Base-by-base conservation (phyloP, 2,888 invertebrate species). In the Tinea pellionella region DNA sequence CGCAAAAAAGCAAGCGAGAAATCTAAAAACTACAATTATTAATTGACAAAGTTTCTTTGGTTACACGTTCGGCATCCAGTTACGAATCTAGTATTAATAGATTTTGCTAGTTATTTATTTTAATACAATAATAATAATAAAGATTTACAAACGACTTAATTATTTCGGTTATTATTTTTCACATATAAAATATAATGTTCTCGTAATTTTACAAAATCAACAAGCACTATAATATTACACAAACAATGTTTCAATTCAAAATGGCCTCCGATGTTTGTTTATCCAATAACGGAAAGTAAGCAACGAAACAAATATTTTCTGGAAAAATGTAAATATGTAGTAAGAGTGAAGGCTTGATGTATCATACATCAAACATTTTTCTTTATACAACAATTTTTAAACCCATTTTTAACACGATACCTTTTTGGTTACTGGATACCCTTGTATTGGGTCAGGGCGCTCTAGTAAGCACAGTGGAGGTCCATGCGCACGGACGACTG, bases 281-380 rank as follows among this genome's bases (percentile, higher is more conserved):
- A 47, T 47, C 47, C 47, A 47, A 47, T 47, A 47, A 47, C 47
- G n/a, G 16, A 47, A 47, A 47, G 47, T 47, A 47, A 47, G 47
- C 47, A 47, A 47, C 47, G 47, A 47, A 47, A 47, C 47, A 47
- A 47, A 47, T 47, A 47, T 47, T 7, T 47, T 16, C 15, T 47
- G 47, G 13, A n/a, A 47, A 47, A 47, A 47, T 47, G 47, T 47
- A 47, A 47, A 47, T 47, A 47, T 47, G 9, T 37, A 2, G 37
- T 6, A 12, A 37, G 37, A 37, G 37, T 16, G 47, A 47, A 13
- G 47, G 47, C 15, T 13, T 47, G 47, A 47, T 47, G 47, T 47
- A 47, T 47, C 47, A 47, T 47, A 47, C 47, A 9, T 16, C 47
- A 47, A 47, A 15, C n/a, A 47, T 15, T 15, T 15, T 47, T 13